These are phyloP conservation scores for Anodontia alba DNA, from an alignment of 2,888 invertebrate genomes.

Conservation along the genomic window DNA sequence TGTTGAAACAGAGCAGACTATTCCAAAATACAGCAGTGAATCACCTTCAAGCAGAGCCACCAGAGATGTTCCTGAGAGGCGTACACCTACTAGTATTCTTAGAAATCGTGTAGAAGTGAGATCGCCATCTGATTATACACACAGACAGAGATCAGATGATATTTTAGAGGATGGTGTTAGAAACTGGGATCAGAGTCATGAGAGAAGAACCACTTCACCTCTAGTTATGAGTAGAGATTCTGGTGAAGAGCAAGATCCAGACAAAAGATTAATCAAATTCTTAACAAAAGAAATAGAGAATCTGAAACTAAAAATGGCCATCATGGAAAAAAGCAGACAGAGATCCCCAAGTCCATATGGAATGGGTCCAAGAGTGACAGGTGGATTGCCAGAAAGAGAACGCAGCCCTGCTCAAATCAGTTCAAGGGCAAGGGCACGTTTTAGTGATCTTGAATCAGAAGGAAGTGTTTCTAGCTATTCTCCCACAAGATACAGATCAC, in stretches of 20 bases:
- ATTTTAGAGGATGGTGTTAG: constrained; percentile 26
- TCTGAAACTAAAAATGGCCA: constrained; percentile 74
- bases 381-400: constrained; percentile 54
- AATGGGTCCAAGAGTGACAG: constrained; percentile 46
- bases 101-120: constrained; percentile 40
- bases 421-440: constrained; percentile 55
- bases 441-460: constrained; percentile 47
- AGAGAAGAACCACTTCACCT: constrained; percentile 33
- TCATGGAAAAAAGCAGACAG: constrained; percentile 64
- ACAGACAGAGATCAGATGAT: constrained; percentile 15
- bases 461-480: constrained; percentile 44
- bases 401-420: constrained; percentile 58
- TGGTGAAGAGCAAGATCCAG: constrained; percentile 47
- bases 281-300: constrained; percentile 74
- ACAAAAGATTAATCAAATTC: constrained; percentile 64
- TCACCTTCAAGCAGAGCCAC: constrained; percentile 1
- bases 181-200: constrained; percentile 35
- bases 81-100: constrained; percentile 50
- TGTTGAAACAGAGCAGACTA: constrained; percentile 48
- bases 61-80: constrained; percentile 26
- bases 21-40: constrained; percentile 40
- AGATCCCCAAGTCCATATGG: constrained; percentile 54
- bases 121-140: constrained; percentile 45
- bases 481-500: constrained; percentile 37
- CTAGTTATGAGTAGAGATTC: constrained; percentile 19